These are phyloP conservation scores for Mustela erminea DNA, from an alignment of 2,797 vertebrate species.

Conservation along the genomic window DNA sequence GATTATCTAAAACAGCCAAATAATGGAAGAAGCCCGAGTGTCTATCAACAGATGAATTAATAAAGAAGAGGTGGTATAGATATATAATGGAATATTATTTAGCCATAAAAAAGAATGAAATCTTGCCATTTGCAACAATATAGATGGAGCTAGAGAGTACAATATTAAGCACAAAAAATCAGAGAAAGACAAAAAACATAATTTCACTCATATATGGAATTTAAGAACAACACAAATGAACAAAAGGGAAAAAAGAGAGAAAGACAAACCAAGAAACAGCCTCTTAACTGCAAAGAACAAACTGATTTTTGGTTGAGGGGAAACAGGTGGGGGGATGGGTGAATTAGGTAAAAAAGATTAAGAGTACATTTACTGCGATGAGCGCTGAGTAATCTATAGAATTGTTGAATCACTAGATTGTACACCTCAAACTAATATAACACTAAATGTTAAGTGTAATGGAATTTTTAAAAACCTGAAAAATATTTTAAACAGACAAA, in stretches of 20 bases:
- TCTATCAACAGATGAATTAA: not conserved
- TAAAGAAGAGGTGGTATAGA: not conserved
- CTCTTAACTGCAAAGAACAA: not conserved
- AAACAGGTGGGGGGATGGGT: not conserved
- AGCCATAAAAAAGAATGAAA: not conserved
- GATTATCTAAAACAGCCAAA: not conserved
- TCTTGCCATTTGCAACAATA: not conserved
- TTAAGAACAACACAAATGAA: not conserved
- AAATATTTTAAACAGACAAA: not conserved
- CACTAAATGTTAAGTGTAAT: not conserved
- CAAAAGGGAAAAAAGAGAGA: not conserved
- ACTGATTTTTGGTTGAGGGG: not conserved
- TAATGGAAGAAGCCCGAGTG: not conserved
- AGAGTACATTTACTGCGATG: not conserved
- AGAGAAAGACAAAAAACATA: not conserved
- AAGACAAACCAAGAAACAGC: not conserved
- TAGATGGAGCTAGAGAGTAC: not conserved
- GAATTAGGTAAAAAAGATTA: not conserved
- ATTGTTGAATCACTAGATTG: not conserved
- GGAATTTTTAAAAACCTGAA: not conserved
- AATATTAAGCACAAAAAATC: not conserved
- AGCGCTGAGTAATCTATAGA: not conserved
- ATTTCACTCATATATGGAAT: not conserved
- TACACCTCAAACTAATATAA: not conserved
- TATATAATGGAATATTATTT: not conserved